Evolutionary conservation across 2,888 invertebrate species (phyloP).

Genomic region (Papilio protenor): DNA sequence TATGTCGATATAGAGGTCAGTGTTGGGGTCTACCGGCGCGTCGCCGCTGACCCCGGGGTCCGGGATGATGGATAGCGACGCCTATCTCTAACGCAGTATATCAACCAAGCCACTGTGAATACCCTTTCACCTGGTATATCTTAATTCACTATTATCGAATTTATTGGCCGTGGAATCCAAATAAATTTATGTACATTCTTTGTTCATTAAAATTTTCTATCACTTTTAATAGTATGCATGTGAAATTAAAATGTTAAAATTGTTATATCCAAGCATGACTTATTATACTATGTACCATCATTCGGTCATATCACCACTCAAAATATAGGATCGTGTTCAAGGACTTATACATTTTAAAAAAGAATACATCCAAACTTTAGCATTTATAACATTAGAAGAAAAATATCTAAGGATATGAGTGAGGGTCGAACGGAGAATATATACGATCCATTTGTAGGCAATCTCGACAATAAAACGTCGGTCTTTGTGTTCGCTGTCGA

Average conservation of each 20-base stretch:
- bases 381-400: constrained; percentile 32
- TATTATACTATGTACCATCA: neutral
- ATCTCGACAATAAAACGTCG: constrained; percentile 77
- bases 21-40: constrained; percentile 57
- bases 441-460: constrained; percentile 76
- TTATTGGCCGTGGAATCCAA: neutral
- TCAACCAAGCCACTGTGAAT: constrained; percentile 47
- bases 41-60: constrained; percentile 66
- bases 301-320: neutral
- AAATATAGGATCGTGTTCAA: neutral
- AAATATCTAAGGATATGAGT: constrained; percentile 50
- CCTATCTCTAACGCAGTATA: constrained; percentile 59
- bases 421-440: constrained; percentile 60
- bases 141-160: constrained; percentile 11
- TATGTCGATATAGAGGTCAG: constrained; percentile 61
- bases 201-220: neutral
- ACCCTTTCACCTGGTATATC: constrained; percentile 37
- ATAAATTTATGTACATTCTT: neutral
- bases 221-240: neutral
- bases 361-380: neutral
- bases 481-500: constrained; percentile 73
- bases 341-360: neutral
- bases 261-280: neutral
- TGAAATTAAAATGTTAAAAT: neutral
- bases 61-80: constrained; percentile 67